Evolutionary conservation across 2,888 invertebrate species (phyloP), one percentile per base, ranked within the genome.

Genomic region (Xanthia togata): DNA sequence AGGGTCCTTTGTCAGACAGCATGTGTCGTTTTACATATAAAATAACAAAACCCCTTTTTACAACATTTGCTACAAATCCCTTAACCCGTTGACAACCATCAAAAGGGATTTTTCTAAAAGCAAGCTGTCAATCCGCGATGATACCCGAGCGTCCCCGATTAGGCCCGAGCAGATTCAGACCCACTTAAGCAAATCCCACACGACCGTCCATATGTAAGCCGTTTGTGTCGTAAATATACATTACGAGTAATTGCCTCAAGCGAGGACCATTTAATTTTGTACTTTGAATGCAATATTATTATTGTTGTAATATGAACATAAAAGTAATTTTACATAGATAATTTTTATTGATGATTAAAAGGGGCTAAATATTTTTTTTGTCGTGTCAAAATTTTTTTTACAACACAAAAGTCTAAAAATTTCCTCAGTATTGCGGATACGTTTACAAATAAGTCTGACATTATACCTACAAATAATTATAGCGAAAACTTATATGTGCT

Each of bases 211-310:
- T 14, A 26, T 73, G 70, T 78, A 75, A 67, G 83, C 23, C 69
- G 53, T 67, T 57, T 67, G 57, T 71, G 73, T 87, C 89, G 76
- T 87, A 87, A 87, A 89, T 87, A 82, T 60, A 87, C 75, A 87
- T 87, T 87, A 89, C 38, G 70, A 73, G 68, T 87, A 89, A 89
- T 85, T 85, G 83, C 70, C 70, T 62, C 50, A 31, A 68, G 50
- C 41, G 59, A 41, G 47, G 57, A 35, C 23, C 38, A 63, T 77
- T 71, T 84, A 65, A 87, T 87, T 63, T 68, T 26, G n/a, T 78
- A 55, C 44, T 75, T 35, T 64, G 12, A 74, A 71, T n/a, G 76
- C 57, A 68, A n/a, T 31, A 31, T 31, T n/a, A 38, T 62, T 73
- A 71, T 67, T 63, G 38, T n/a, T 63, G 55, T 81, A 71, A 47